Base-by-base conservation (phyloP, 2,888 invertebrate genomes). In the Andrena chrysosceles region DNA sequence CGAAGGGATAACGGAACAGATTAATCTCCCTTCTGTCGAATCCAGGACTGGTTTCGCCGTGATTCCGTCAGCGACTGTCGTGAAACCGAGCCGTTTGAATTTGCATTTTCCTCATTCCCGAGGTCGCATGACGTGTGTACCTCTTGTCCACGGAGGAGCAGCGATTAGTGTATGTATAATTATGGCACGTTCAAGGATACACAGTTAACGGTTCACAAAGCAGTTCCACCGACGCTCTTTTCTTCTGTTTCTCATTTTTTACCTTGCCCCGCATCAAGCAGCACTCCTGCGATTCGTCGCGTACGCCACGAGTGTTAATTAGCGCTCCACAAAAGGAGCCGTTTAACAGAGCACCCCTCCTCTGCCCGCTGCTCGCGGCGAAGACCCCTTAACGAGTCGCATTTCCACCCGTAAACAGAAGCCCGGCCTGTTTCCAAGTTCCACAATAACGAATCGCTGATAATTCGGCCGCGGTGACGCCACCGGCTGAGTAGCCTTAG, bases 401-500 rank as follows among this genome's bases (percentile, higher is more conserved):
- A 16, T 29, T 42, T 29, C 16, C 23, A 7, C 0, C 6, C 7
- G 2, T 1, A 49, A 56, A 10, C 7, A 33, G 52, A 78, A 77
- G 56, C 33, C 48, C 3, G 33, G 16, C 1, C 7, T 10, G 31
- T 72, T 62, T 29, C 2, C 66, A 70, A 63, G 52, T 76, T 77
- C 16, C 8, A 48, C 71, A 59, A 71, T 72, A 83, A 54, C 33
- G 4, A 13, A 48, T 23, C 13, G 63, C 33, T 35, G 71, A 82
- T 82, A 76, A 82, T 76, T 82, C 71, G 71, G 76, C 3, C 71
- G 7, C 82, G 71, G 48, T 72, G 82, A 69, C 82, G 82, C 6
- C 68, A 72, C 42, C 42, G 7, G 29, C 33, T 0, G 33, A 16
- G 82, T 69, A 83, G 68, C 82, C 82, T 83, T 83, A 83, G 71